Evolutionary conservation across 2,113 vertebrate species (phyloP).

Genomic region (Melospiza melodia): DNA sequence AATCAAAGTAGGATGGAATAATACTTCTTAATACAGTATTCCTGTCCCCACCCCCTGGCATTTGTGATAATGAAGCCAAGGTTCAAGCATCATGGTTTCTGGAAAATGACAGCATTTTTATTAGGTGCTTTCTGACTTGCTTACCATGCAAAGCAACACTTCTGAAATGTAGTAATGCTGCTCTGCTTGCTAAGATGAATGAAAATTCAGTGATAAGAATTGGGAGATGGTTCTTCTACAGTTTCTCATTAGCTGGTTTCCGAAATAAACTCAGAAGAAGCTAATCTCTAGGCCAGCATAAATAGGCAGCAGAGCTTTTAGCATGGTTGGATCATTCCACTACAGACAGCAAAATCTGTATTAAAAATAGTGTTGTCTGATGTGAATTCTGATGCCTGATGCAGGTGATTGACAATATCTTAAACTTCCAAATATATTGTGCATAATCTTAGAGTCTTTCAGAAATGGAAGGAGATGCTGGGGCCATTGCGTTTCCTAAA

Average conservation of each 20-base stretch:
- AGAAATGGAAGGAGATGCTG: background rate
- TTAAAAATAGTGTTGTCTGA: background rate
- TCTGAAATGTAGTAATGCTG: background rate
- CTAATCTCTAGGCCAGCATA: background rate
- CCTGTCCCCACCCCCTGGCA: background rate
- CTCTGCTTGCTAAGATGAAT: background rate
- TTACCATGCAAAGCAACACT: background rate
- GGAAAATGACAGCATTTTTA: background rate
- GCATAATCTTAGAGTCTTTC: background rate
- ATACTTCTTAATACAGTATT: background rate
- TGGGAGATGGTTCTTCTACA: background rate
- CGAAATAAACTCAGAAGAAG: background rate
- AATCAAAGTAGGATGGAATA: background rate
- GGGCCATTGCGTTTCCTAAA: background rate
- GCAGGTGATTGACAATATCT: background rate
- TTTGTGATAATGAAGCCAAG: background rate
- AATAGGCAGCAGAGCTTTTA: background rate
- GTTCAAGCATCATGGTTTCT: background rate
- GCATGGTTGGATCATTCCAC: background rate
- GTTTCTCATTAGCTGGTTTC: conserved; percentile 17
- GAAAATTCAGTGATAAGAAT: background rate
- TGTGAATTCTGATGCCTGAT: background rate
- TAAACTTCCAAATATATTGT: background rate
- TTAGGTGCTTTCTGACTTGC: conserved; percentile 1
- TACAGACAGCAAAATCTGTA: background rate